Conservation (phyloP, 2,113 vertebrate genomes). For the sheep (Ovis aries) region DNA sequence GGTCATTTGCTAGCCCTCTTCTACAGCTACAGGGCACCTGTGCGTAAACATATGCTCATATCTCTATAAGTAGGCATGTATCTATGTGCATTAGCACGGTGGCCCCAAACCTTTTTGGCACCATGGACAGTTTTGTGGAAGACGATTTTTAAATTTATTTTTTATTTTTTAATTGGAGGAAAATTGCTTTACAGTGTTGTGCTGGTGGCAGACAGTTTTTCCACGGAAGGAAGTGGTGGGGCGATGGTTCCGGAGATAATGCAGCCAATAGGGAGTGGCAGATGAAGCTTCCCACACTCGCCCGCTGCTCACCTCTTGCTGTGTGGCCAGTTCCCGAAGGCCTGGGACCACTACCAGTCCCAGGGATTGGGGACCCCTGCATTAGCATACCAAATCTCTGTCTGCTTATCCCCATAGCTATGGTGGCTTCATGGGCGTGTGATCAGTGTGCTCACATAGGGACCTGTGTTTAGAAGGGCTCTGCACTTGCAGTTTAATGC, state of each 20-base stretch:
- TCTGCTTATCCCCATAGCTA: too few species aligned
- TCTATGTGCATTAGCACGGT: fast-evolving
- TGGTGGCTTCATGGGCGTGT: fast-evolving
- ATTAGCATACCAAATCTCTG: not conserved
- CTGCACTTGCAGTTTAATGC: not conserved
- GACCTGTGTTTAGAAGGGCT: not conserved
- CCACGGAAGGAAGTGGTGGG: not conserved
- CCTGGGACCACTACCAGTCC: not conserved
- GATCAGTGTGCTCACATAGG: not conserved
- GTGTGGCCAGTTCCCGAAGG: not conserved
- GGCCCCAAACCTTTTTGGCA: not conserved
- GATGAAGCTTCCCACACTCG: not conserved
- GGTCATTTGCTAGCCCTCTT: not conserved
- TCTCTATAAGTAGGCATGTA: too few species aligned
- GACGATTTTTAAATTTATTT: not conserved
- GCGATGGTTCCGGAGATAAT: not conserved
- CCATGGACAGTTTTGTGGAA: not conserved
- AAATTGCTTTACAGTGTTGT: not conserved
- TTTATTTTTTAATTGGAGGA: not conserved
- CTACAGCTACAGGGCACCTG: not conserved
- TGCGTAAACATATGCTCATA: fast-evolving
- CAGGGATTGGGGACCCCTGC: not conserved
- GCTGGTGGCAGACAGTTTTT: not conserved
- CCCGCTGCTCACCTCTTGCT: not conserved
- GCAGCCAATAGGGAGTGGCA: not conserved